phyloP scores from a whole-genome alignment of 2,113 vertebrate genomes.

The Cyanoramphus novaezelandiae region DNA sequence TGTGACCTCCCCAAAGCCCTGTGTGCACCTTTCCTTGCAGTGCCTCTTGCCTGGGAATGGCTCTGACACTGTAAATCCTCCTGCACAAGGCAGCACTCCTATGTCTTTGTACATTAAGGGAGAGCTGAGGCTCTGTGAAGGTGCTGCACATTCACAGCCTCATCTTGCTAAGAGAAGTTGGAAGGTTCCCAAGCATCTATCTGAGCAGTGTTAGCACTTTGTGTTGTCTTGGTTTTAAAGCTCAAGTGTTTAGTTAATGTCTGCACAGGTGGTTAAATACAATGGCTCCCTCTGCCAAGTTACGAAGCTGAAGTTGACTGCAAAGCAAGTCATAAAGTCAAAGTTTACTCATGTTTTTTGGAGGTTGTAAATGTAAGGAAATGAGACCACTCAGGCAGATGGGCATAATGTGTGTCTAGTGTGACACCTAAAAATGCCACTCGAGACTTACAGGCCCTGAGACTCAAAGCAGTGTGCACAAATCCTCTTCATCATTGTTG shows the following conservation, averaged over 20 bases:
- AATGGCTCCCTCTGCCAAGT: conserved; percentile 29
- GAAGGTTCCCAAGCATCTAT: conserved; percentile 28
- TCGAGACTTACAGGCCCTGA: background rate
- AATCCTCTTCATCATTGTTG: background rate
- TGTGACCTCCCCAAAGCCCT: conserved; percentile 12
- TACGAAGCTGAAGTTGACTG: conserved; percentile 34
- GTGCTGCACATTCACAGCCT: background rate
- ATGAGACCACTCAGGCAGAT: conserved; percentile 34
- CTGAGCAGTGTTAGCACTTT: conserved; percentile 25
- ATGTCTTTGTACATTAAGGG: background rate
- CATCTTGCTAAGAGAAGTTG: background rate
- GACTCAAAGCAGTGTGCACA: background rate
- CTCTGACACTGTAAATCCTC: background rate
- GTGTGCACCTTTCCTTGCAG: background rate
- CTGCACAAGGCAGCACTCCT: background rate
- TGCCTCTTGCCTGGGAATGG: background rate
- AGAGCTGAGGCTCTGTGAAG: background rate
- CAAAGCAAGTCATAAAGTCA: conserved; percentile 12
- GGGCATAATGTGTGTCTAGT: background rate
- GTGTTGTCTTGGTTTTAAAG: conserved; percentile 43
- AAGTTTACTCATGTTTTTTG: conserved; percentile 23
- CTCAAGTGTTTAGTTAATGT: conserved; percentile 39
- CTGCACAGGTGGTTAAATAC: conserved; percentile 34
- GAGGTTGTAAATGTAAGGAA: conserved; percentile 57
- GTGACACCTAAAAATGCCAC: background rate